Evolutionary conservation across 2,888 invertebrate genomes (phyloP).

Genomic region (Cryptus armator): DNA sequence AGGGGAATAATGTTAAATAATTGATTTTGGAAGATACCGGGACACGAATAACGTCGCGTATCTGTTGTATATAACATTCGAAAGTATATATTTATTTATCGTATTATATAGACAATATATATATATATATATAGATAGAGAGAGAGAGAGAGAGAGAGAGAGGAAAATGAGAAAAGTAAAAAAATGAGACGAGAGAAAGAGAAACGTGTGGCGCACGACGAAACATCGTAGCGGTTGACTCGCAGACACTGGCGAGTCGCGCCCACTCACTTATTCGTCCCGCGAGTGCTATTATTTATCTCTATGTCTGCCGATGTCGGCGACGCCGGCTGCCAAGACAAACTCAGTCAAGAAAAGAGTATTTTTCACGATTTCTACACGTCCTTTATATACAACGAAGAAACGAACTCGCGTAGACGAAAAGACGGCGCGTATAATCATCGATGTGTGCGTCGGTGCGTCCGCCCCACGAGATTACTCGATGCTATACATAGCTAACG

Average conservation of each 20-base stretch:
- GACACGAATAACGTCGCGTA: not conserved
- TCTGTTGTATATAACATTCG: not conserved
- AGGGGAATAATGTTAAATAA: not conserved
- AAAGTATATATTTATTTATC: not conserved
- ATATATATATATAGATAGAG: no score
- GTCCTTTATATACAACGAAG: not conserved
- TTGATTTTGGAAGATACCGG: no score
- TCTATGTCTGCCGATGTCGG: slow-evolving; percentile 71
- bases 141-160: not conserved
- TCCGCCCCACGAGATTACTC: slow-evolving; percentile 37
- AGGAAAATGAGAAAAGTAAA: not conserved
- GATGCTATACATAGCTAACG: slow-evolving; percentile 60
- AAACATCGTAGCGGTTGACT: slow-evolving; percentile 78
- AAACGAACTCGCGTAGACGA: slow-evolving; percentile 23
- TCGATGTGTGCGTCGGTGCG: not conserved
- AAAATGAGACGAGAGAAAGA: slow-evolving; percentile 9
- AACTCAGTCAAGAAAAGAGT: slow-evolving; percentile 48
- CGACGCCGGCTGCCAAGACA: slow-evolving; percentile 78
- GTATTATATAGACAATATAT: not conserved
- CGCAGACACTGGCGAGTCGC: slow-evolving; percentile 81
- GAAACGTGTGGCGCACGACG: slow-evolving; percentile 51
- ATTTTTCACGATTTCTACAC: slow-evolving; percentile 42
- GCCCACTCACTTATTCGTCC: slow-evolving; percentile 78
- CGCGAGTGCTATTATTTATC: slow-evolving; percentile 78
- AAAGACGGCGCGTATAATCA: slow-evolving; percentile 6